A percentile compares a stretch with the other conserved stretches of the same genome.
Conservation (phyloP, 2,888 invertebrate species). For the Charanyca ferruginea region DNA sequence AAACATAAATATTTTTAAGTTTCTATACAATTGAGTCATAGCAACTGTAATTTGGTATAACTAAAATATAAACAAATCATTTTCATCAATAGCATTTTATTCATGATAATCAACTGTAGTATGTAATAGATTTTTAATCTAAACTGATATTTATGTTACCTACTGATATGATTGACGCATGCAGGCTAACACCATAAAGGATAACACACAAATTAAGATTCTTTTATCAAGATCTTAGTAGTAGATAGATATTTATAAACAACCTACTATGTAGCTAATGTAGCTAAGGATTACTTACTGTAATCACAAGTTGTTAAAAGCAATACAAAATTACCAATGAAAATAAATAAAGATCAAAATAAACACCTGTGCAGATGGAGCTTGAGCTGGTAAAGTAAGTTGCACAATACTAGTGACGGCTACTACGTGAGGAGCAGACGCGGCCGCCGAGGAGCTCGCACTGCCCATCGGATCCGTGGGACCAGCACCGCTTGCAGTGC, state of each 20-base stretch:
- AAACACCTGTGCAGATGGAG: constrained; percentile 93
- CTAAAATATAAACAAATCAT: constrained; percentile 28
- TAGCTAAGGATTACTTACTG: constrained; percentile 29
- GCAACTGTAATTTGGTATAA: background rate
- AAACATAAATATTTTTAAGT: constrained; percentile 69
- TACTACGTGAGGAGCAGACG: constrained; percentile 85
- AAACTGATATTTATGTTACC: constrained; percentile 22
- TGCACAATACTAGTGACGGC: constrained; percentile 95
- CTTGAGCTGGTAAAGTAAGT: constrained; percentile 94
- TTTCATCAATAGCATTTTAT: constrained; percentile 3
- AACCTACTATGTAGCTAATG: constrained; percentile 24
- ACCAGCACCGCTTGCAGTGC: constrained; percentile 87
- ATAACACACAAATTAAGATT: constrained; percentile 11
- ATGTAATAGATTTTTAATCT: constrained; percentile 4
- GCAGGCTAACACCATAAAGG: background rate
- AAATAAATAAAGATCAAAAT: constrained; percentile 68
- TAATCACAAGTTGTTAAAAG: constrained; percentile 47
- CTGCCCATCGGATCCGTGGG: constrained; percentile 81
- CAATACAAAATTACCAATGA: constrained; percentile 31
- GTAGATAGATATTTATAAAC: constrained; percentile 24
- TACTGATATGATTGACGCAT: constrained; percentile 32
- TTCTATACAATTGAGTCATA: background rate
- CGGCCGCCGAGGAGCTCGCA: constrained; percentile 78
- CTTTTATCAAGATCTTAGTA: constrained; percentile 2
- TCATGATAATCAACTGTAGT: constrained; percentile 5